phyloP scores from a whole-genome alignment of 2,113 vertebrate species.

The Percopsis transmontana region DNA sequence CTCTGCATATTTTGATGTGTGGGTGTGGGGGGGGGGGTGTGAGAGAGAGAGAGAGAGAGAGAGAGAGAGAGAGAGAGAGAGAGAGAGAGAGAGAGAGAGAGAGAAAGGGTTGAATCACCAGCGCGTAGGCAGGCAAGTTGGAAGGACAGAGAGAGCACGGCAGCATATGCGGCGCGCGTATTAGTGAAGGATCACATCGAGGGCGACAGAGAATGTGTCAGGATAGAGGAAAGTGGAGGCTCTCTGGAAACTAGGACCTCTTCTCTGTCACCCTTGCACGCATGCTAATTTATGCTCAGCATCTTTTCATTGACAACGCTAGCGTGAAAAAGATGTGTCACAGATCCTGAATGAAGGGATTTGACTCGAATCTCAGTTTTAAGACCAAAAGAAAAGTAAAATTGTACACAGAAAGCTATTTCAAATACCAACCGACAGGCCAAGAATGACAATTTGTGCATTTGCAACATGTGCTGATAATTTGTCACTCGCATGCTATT shows the following conservation, averaged over 20 bases:
- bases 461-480: background rate
- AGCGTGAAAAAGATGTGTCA: background rate
- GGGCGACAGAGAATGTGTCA: conserved; percentile 42
- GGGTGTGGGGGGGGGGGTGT: too few species aligned
- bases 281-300: conserved; percentile 18
- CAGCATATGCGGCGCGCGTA: conserved; percentile 48
- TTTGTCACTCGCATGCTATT: background rate
- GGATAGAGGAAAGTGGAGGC: conserved; percentile 17
- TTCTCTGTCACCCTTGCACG: background rate
- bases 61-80: background rate
- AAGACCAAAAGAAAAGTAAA: background rate
- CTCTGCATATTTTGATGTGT: too few species aligned
- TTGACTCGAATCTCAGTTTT: background rate
- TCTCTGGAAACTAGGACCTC: background rate
- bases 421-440: conserved; percentile 20
- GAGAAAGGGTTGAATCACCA: background rate
- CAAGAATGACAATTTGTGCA: background rate
- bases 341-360: background rate
- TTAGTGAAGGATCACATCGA: conserved; percentile 34
- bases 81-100: background rate
- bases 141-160: too few species aligned
- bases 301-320: conserved; percentile 12
- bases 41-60: too few species aligned
- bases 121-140: too few species aligned
- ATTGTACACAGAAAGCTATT: background rate